These are phyloP conservation scores for Phoxinus dragarum DNA, from an alignment of 2,797 vertebrate genomes.

Conservation along the genomic window DNA sequence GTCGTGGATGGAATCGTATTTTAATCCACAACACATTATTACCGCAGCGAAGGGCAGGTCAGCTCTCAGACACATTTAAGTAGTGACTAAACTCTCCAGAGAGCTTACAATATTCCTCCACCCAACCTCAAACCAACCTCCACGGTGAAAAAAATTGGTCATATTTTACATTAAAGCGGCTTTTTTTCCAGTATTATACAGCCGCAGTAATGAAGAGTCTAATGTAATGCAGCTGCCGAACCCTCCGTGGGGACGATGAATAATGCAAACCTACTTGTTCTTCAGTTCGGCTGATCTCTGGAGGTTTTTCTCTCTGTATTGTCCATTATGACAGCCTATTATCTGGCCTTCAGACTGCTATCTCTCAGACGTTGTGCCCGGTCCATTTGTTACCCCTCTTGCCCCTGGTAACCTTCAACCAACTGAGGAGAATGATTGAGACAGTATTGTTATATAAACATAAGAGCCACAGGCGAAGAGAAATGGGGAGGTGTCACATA, in stretches of 20 bases:
- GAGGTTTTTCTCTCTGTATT: conserved; percentile 88
- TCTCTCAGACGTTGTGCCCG: conserved; percentile 89
- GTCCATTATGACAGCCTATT: conserved; percentile 97
- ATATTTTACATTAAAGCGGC: conserved; percentile 84
- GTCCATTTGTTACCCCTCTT: conserved; percentile 87
- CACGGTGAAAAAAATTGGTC: conserved; percentile 80
- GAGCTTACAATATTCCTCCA: conserved; percentile 81
- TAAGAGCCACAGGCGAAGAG: conserved; percentile 84
- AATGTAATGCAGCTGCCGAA: conserved; percentile 89
- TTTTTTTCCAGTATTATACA: conserved; percentile 75
- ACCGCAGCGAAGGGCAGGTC: conserved; percentile 79
- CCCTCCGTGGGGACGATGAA: conserved; percentile 87
- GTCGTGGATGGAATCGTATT: conserved; percentile 76
- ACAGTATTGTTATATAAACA: conserved; percentile 94
- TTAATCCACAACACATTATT: conserved; percentile 79
- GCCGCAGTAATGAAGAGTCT: conserved; percentile 88
- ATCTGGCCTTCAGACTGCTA: conserved; percentile 91
- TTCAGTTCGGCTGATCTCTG: conserved; percentile 85
- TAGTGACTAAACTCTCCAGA: conserved; percentile 79
- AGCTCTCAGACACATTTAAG: conserved; percentile 80
- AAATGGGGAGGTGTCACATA: conserved; percentile 53
- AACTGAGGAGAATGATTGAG: conserved; percentile 85
- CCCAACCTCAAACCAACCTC: conserved; percentile 62
- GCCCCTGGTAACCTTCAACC: conserved; percentile 94
- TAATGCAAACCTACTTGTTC: conserved; percentile 92